Conservation (phyloP, 2,113 vertebrate genomes). For the Gavia stellata region DNA sequence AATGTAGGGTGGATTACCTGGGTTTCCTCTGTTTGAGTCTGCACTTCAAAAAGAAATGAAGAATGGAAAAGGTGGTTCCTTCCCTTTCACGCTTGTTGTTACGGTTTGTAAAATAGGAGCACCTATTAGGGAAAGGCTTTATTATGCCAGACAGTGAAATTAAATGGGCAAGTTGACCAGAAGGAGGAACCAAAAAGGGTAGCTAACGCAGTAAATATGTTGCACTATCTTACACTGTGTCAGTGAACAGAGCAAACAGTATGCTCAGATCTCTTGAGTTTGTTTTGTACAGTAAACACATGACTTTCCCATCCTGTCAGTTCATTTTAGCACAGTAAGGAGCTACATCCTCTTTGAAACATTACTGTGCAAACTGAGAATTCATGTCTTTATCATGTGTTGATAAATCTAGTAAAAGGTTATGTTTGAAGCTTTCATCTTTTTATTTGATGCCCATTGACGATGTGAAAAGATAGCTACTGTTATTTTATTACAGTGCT, state of each 20-base stretch:
- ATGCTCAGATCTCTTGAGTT: accelerated
- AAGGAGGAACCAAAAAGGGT: background rate
- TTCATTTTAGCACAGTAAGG: background rate
- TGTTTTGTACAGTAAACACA: background rate
- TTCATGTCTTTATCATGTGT: background rate
- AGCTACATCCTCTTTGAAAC: background rate
- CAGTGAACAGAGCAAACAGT: background rate
- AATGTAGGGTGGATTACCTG: background rate
- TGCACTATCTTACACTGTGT: background rate
- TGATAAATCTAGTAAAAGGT: background rate
- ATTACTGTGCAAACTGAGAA: background rate
- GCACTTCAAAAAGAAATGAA: background rate
- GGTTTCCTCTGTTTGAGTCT: background rate
- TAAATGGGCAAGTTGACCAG: background rate
- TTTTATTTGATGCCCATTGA: background rate
- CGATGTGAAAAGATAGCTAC: background rate
- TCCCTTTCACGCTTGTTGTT: background rate
- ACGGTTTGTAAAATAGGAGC: background rate
- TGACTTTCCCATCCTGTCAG: background rate
- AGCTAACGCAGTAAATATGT: background rate
- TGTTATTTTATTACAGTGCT: background rate
- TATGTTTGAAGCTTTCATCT: background rate
- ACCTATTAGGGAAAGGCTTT: background rate
- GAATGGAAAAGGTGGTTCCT: background rate
- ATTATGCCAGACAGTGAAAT: background rate